Conservation (phyloP, 2,113 vertebrate species). For the Platysteira castanea region DNA sequence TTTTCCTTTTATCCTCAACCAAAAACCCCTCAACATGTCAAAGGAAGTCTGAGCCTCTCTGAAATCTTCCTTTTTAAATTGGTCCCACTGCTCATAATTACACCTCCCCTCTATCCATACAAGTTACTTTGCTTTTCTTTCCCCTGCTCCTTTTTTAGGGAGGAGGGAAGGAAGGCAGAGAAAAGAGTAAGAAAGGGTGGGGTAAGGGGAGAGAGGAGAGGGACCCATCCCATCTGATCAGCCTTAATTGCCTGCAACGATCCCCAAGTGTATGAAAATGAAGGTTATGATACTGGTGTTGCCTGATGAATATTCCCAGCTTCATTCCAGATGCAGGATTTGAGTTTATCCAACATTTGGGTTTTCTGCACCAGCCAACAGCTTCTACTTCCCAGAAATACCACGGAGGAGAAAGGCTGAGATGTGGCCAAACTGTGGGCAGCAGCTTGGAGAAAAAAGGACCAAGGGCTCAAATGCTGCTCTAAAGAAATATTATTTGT, state of each 20-base stretch:
- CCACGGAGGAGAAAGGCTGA: background rate
- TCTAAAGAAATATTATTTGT: background rate
- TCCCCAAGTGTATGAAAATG: background rate
- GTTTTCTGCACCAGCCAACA: background rate
- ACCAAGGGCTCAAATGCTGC: background rate
- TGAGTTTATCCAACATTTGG: background rate
- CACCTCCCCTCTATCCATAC: background rate
- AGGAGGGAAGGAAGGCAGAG: background rate
- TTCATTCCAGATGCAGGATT: background rate
- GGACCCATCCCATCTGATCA: background rate
- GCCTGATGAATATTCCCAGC: background rate
- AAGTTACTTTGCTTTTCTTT: background rate
- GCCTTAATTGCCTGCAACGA: background rate
- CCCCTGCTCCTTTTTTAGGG: background rate
- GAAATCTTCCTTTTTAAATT: slow-evolving; percentile 46
- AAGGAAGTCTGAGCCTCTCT: background rate
- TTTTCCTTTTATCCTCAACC: slow-evolving; percentile 37
- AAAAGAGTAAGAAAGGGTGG: background rate
- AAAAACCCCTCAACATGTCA: background rate
- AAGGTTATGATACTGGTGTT: background rate
- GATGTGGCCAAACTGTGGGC: background rate
- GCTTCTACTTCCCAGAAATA: background rate
- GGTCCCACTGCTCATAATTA: slow-evolving; percentile 57
- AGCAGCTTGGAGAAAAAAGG: background rate
- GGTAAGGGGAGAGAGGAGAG: background rate